These are phyloP conservation scores for Drosophila kepulauana DNA, from an alignment of 1,140 invertebrate species.

Conservation along the genomic window DNA sequence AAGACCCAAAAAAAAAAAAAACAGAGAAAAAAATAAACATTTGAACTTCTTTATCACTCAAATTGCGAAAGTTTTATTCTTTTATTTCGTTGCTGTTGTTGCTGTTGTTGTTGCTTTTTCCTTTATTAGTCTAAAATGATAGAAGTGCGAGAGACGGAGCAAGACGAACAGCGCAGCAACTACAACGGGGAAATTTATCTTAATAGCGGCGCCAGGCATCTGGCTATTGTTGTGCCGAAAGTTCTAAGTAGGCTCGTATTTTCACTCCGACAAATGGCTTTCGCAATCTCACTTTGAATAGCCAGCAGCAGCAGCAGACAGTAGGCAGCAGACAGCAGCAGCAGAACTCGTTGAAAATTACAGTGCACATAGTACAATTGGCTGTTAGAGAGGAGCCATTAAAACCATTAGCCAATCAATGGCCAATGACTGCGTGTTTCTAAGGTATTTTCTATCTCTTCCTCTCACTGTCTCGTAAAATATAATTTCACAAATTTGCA, in stretches of 20 bases:
- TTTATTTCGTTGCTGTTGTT: background rate
- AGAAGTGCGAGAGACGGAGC: constrained; percentile 25
- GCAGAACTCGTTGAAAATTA: background rate
- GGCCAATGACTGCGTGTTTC: background rate
- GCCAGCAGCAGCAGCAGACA: background rate
- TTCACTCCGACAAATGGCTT: constrained; percentile 12
- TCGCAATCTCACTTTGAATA: background rate
- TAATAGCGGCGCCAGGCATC: constrained; percentile 45
- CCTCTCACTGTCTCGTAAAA: constrained; percentile 1
- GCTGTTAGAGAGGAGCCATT: background rate
- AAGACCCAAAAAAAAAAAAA: too few species aligned
- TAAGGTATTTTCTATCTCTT: background rate
- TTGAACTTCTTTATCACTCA: constrained; percentile 56
- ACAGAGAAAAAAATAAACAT: background rate
- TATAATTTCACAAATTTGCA: constrained; percentile 49
- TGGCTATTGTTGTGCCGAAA: constrained; percentile 1
- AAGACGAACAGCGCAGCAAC: constrained; percentile 4
- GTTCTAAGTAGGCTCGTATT: constrained; percentile 9
- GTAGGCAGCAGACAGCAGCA: too few species aligned
- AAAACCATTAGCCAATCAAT: constrained; percentile 13
- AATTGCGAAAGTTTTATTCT: constrained; percentile 34
- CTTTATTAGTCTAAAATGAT: constrained; percentile 65
- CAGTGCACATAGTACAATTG: background rate
- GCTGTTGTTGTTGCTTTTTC: constrained; percentile 26
- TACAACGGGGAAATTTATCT: constrained; percentile 73